Evolutionary conservation across 2,888 invertebrate genomes (phyloP), one percentile per base, ranked within the genome.

Genomic region (Fabriciana adippe): DNA sequence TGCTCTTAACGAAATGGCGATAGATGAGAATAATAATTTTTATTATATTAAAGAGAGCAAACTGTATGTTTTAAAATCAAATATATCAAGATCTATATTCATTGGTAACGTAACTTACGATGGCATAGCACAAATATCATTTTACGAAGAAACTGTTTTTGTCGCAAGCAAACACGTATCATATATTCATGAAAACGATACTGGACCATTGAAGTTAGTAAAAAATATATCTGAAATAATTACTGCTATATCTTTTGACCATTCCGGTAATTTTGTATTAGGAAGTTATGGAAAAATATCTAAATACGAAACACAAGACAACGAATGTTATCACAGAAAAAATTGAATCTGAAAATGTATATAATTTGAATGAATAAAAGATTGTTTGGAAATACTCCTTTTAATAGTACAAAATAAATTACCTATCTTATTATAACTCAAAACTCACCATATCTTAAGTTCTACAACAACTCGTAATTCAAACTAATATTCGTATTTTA

Each of bases 221-320:
- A 72, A 81, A 18, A 83, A 87, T 74, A 72, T 82, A 16, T 86
- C 88, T 16, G 81, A 78, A 15, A 85, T 83, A 68, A 79, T 86
- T 21, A 87, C 89, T 41, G 83, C 90, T 15, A 81, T 90, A 74
- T 86, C 90, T 14, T 90, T 91, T 75, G 86, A 90, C 71, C 68
- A 76, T 18, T 68, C 72, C 48, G 90, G 87, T 2, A 80, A 86
- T 69, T 85, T 90, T 65, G 76, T 86, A 41, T 76, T 91, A 6
- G 90, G 90, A 5, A 75, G 81, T 21, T 76, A 73, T 55, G 88
- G 86, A 1, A 87, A 86, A 78, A 73, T 90, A 59, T 54, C 88
- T 0, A 86, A 86, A 72, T 91, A 89, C 68, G 55, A 67, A 5
- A 60, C 64, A 26, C 79, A 82, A 68, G 85, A 83, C 75, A 79